Conservation (phyloP, 2,113 vertebrate genomes). For the Amazona vittata region DNA sequence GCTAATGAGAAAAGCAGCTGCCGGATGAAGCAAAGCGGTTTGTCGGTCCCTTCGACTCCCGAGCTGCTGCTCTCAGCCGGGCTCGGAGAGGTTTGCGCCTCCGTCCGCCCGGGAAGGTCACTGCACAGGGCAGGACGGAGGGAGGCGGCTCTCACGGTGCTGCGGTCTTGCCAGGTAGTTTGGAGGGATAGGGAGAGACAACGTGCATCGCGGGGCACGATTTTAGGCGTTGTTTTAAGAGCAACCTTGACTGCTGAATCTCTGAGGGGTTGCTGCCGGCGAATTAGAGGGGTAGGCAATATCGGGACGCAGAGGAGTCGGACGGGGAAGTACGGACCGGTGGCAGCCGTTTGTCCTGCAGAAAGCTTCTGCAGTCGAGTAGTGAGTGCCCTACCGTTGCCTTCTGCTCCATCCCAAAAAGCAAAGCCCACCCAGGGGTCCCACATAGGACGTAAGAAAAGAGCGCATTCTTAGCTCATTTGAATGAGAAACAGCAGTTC, state of each 20-base stretch:
- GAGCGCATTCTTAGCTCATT: not conserved
- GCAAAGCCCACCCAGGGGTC: not conserved
- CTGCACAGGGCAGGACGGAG: not conserved
- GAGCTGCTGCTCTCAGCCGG: not conserved
- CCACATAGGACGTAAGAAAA: not conserved
- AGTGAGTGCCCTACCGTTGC: not conserved
- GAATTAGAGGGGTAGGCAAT: not conserved
- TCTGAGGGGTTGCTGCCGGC: not conserved
- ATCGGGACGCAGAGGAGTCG: not conserved
- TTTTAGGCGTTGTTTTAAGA: not conserved
- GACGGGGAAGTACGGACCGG: not conserved
- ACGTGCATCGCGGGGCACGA: not conserved
- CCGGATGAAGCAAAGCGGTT: not conserved
- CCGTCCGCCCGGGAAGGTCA: conserved; percentile 42
- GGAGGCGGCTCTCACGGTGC: not conserved
- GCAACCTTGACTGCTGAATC: not conserved
- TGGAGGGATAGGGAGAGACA: not conserved
- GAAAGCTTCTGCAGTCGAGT: conserved; percentile 30
- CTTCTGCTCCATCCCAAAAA: not conserved
- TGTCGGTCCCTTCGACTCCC: not conserved
- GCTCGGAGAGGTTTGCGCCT: not conserved
- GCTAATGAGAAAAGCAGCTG: conserved; percentile 38
- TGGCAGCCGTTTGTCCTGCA: conserved; percentile 25
- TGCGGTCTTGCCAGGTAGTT: not conserved
- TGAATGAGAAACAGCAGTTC: not conserved